A percentile compares a stretch with the other conserved stretches of the same genome.
phyloP scores from a whole-genome alignment of 2,888 invertebrate genomes.

The Odontocolon sp. region DNA sequence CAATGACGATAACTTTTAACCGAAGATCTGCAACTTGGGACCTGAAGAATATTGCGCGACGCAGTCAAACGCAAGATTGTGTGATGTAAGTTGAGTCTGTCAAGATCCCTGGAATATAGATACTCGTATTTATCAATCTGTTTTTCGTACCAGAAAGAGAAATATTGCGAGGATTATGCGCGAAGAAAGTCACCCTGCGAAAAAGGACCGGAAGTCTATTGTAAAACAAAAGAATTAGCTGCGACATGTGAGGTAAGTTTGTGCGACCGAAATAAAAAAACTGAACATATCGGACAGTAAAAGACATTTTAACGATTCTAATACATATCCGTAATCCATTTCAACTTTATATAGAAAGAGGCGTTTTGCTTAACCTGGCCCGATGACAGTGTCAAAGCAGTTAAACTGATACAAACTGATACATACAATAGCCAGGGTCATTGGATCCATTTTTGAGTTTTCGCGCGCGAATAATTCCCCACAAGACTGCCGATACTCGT shows the following conservation, averaged over 20 bases:
- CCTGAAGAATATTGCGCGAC: background rate
- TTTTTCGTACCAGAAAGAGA: background rate
- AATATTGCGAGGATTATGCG: background rate
- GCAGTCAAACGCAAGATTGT: background rate
- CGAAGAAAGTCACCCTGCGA: background rate
- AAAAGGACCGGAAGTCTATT: background rate
- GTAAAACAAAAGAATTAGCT: background rate
- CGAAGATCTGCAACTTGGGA: too few species aligned
- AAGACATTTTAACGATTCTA: too few species aligned
- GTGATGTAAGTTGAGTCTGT: background rate
- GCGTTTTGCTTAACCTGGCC: background rate
- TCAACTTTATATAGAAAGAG: background rate
- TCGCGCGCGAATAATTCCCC: too few species aligned
- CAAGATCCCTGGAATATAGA: background rate
- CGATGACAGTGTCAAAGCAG: background rate
- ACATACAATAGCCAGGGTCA: background rate
- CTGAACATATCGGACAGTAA: too few species aligned
- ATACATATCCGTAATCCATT: background rate
- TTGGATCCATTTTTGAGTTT: too few species aligned
- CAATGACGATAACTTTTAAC: too few species aligned
- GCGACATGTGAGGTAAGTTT: background rate
- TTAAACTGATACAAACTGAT: background rate
- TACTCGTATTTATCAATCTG: background rate
- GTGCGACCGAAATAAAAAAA: background rate
- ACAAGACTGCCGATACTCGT: too few species aligned